Evolutionary conservation across 1,140 invertebrate species (phyloP).

Genomic region (Steinernema feltiae): DNA sequence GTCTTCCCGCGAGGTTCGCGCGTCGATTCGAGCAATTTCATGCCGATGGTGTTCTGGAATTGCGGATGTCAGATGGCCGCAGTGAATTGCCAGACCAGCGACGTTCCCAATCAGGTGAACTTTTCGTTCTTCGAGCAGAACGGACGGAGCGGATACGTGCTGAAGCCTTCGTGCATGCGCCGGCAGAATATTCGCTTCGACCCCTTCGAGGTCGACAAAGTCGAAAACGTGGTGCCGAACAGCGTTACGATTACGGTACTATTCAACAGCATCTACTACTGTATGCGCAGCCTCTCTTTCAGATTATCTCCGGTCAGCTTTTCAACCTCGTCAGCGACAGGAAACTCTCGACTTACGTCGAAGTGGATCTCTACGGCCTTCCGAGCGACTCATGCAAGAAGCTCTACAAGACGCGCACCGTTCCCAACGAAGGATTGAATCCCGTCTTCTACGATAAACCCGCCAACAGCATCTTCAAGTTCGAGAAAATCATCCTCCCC

Average conservation of each 20-base stretch:
- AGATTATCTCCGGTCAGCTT: constrained; percentile 98
- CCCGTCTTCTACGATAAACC: constrained; percentile 83
- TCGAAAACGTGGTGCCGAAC: not conserved
- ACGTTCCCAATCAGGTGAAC: constrained; percentile 98
- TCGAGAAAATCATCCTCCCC: constrained; percentile 67
- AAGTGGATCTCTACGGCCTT: constrained; percentile 99
- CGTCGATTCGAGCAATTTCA: constrained; percentile 97
- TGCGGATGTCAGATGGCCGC: constrained; percentile 99
- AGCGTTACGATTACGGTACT: not conserved
- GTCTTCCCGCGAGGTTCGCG: constrained; percentile 97
- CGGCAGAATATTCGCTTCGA: constrained; percentile 90
- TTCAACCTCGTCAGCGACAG: constrained; percentile 76
- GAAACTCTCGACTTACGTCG: constrained; percentile 96
- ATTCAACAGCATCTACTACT: too few species aligned
- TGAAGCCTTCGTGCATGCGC: constrained; percentile 99
- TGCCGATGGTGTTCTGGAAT: constrained; percentile 99
- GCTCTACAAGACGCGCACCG: constrained; percentile 89
- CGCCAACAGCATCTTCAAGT: not conserved
- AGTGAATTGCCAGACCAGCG: constrained; percentile 99
- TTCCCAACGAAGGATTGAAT: constrained; percentile 92
- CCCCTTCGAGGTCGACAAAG: constrained; percentile 69
- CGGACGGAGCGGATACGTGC: constrained; percentile 86
- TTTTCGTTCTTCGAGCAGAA: constrained; percentile 99
- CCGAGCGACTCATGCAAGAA: constrained; percentile 97
- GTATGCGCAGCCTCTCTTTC: constrained; percentile 4